Base-by-base conservation (phyloP, 2,888 invertebrate genomes). In the Troides helena region DNA sequence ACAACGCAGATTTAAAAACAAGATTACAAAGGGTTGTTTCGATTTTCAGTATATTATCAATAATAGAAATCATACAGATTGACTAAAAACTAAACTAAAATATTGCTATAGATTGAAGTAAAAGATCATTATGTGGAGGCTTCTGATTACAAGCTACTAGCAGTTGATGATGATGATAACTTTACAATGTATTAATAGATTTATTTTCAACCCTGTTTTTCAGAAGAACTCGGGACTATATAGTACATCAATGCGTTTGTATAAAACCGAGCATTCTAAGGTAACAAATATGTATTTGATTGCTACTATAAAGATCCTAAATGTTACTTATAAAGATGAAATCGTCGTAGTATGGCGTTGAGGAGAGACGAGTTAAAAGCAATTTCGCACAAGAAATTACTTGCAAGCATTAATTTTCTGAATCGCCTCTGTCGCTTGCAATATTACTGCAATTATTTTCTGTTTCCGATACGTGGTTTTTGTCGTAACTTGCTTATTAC, bases 371-470 rank as follows among this genome's bases (percentile, higher is more conserved):
- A 69, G 57, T 63, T 66, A 56, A 70, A 63, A 70, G 70, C 67
- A 62, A 63, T 70, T 70, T 70, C 63, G 66, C 70, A 67, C 70
- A 70, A 70, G 66, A 70, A 70, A 70, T 70, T 53, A 67, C 66
- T 70, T 67, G 70, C 63, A 67, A 60, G 70, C 70, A 70, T 70
- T 70, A 70, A 70, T 70, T 70, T 67, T 67, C 70, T 70, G 70
- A 70, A 66, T 70, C 63, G 67, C 62, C 67, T 59, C 67, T 66
- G 70, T 67, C 70, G 66, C 66, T 67, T 59, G 66, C 58, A 67
- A 67, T 70, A 70, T 70, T 70, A 70, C 70, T 60, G 70, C 65
- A 70, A 70, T 70, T 70, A 70, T 70, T 70, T 63, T 67, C 70
- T 60, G 66, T 70, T 70, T 67, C 70, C 69, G 65, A 69, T 69